These are phyloP conservation scores for Cyanoderma ruficeps DNA, from an alignment of 2,113 vertebrate species.

Conservation along the genomic window DNA sequence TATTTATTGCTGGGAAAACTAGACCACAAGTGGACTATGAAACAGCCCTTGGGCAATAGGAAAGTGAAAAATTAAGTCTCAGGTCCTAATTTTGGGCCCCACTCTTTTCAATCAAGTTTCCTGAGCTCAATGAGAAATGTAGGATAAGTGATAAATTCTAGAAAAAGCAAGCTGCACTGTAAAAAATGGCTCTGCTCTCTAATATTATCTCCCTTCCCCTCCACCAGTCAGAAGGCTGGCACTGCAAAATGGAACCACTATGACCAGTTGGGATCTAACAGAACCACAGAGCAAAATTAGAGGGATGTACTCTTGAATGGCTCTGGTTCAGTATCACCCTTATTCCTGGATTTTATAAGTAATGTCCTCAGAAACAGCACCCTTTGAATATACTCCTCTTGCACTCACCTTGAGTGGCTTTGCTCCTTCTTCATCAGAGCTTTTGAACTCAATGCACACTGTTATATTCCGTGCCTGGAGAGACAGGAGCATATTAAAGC, in stretches of 20 bases:
- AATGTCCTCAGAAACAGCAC: background rate
- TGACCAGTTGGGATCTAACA: background rate
- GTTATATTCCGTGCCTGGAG: constrained; percentile 94
- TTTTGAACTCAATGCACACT: constrained; percentile 91
- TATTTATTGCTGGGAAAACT: background rate
- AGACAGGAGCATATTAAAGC: background rate
- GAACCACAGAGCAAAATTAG: background rate
- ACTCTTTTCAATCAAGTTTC: background rate
- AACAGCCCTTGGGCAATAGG: background rate
- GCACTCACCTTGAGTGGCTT: constrained; percentile 88
- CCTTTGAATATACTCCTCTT: background rate
- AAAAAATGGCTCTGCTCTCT: background rate
- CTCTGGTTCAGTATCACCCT: background rate
- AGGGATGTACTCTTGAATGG: background rate
- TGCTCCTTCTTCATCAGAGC: constrained; percentile 89
- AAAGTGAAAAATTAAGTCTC: background rate
- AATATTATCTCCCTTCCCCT: background rate
- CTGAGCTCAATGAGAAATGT: background rate
- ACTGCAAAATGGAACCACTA: background rate
- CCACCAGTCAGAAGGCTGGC: background rate
- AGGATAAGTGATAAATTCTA: background rate
- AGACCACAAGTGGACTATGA: background rate
- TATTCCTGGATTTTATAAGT: background rate
- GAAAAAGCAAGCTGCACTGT: background rate
- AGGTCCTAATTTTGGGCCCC: background rate